Conservation (phyloP, 2,113 vertebrate species). For the Actinemys pallida region DNA sequence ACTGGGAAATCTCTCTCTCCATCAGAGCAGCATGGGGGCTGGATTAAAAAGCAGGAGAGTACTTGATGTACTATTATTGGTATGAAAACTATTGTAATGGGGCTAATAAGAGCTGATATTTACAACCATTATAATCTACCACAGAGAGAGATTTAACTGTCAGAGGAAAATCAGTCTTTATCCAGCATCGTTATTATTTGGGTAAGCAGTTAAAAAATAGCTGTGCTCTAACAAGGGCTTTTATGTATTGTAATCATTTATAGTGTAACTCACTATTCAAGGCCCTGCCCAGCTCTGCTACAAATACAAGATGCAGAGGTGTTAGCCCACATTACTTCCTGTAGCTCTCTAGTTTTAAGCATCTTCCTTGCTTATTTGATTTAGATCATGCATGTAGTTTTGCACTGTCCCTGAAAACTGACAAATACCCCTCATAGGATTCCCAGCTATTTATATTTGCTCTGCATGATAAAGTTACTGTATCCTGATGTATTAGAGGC, state of each 20-base stretch:
- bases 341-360: constrained; percentile 42
- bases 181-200: constrained; percentile 22
- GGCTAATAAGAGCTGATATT: neutral
- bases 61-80: neutral
- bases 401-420: constrained; percentile 25
- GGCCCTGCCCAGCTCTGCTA: constrained; percentile 45
- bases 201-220: neutral
- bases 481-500: neutral
- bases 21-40: neutral
- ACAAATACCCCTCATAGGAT: constrained; percentile 13
- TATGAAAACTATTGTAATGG: constrained; percentile 32
- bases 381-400: constrained; percentile 14
- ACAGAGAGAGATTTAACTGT: constrained; percentile 22
- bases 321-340: constrained; percentile 55
- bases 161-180: constrained; percentile 38
- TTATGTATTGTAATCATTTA: constrained; percentile 26
- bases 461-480: neutral
- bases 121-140: neutral
- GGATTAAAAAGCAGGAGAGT: neutral
- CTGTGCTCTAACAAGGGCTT: constrained; percentile 38
- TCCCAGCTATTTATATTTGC: neutral
- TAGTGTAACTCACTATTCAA: neutral
- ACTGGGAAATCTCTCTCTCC: neutral
- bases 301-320: constrained; percentile 45
- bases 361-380: neutral